phyloP scores from a whole-genome alignment of 2,113 vertebrate species.

The Coreoperca whiteheadi region DNA sequence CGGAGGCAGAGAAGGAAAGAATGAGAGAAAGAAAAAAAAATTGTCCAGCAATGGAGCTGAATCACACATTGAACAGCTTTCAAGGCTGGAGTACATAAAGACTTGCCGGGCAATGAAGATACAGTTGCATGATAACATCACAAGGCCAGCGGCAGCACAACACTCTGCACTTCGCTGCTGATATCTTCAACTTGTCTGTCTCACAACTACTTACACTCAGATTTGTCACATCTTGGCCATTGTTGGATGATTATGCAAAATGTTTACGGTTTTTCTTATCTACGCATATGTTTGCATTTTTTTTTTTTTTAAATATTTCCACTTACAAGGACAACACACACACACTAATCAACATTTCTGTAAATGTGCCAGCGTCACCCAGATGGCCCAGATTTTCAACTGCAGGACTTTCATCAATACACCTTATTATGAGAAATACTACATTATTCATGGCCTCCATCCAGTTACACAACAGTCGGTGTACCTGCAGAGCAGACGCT shows the following conservation, averaged over 20 bases:
- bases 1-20: slow-evolving; percentile 17
- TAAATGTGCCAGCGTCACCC: too few relatives aligned
- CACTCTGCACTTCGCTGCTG: neutral
- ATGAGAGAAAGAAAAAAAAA: neutral
- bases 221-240: neutral
- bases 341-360: too few relatives aligned
- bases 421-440: neutral
- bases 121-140: slow-evolving; percentile 35
- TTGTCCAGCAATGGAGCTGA: slow-evolving; percentile 41
- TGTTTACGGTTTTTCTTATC: neutral
- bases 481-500: neutral
- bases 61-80: slow-evolving; percentile 56
- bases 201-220: neutral
- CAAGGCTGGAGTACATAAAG: slow-evolving; percentile 31
- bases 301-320: too few relatives aligned
- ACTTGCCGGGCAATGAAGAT: slow-evolving; percentile 1
- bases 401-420: neutral
- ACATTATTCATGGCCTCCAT: neutral
- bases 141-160: slow-evolving; percentile 26
- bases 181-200: neutral
- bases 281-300: neutral
- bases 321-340: too few relatives aligned
- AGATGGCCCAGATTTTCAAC: too few relatives aligned
- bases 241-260: too few relatives aligned
- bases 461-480: neutral